These are phyloP conservation scores for Heterodera filipjevi DNA, from an alignment of 2,888 invertebrate species.

Conservation along the genomic window DNA sequence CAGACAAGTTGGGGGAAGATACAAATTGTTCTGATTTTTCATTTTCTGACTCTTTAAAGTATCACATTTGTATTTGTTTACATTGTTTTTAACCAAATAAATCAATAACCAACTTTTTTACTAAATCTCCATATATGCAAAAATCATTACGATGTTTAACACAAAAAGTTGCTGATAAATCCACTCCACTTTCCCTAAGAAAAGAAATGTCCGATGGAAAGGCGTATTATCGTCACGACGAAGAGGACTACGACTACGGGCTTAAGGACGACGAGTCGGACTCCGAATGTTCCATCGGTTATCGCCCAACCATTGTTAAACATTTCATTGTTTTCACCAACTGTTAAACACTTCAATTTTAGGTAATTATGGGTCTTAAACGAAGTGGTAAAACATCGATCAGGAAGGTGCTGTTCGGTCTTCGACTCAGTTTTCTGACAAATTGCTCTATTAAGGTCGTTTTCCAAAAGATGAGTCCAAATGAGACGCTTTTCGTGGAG, in stretches of 20 bases:
- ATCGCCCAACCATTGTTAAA: conserved; percentile 57
- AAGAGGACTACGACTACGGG: conserved; percentile 55
- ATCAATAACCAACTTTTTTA: background rate
- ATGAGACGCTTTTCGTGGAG: conserved; percentile 96
- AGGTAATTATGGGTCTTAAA: conserved; percentile 61
- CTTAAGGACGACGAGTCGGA: conserved; percentile 46
- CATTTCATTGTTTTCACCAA: background rate
- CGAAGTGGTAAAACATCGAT: conserved; percentile 48
- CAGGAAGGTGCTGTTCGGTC: too few relatives aligned
- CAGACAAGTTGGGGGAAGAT: conserved; percentile 37
- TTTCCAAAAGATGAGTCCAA: conserved; percentile 99
- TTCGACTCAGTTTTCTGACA: background rate
- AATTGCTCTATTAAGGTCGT: conserved; percentile 93
- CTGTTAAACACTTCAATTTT: background rate
- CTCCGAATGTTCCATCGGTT: conserved; percentile 41
- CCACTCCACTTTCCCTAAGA: too few relatives aligned
- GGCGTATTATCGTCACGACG: conserved; percentile 33
- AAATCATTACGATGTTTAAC: background rate
- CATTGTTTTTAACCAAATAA: background rate
- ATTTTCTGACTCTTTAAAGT: background rate
- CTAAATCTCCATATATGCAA: background rate
- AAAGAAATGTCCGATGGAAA: conserved; percentile 21
- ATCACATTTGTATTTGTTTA: background rate
- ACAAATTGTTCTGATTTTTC: conserved; percentile 40
- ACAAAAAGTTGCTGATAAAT: background rate